Conservation (phyloP, 2,113 vertebrate species). For the Indicator maculatus region DNA sequence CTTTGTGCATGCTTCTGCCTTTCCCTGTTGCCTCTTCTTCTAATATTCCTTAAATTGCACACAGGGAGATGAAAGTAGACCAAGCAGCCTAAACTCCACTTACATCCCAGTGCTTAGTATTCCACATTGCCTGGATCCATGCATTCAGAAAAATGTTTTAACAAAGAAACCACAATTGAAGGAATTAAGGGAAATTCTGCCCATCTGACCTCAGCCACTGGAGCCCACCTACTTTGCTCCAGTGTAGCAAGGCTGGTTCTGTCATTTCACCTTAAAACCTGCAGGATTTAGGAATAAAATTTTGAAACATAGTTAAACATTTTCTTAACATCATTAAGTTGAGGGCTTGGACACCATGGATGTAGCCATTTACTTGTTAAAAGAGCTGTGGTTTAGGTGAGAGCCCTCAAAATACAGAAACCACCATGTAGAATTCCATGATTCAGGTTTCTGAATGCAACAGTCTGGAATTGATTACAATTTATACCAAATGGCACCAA, state of each 20-base stretch:
- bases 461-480: constrained; percentile 56
- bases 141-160: constrained; percentile 34
- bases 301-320: constrained; percentile 48
- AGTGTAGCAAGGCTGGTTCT: neutral
- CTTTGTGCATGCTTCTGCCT: neutral
- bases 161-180: constrained; percentile 29
- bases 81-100: neutral
- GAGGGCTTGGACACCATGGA: neutral
- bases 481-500: constrained; percentile 51
- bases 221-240: constrained; percentile 59
- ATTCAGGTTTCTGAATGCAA: constrained; percentile 15
- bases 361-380: constrained; percentile 31
- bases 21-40: neutral
- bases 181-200: constrained; percentile 35
- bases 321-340: constrained; percentile 25
- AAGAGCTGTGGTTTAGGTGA: constrained; percentile 35
- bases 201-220: neutral
- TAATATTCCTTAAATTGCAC: neutral
- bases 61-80: neutral
- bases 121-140: neutral
- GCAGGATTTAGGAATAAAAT: neutral
- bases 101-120: neutral
- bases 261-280: constrained; percentile 40
- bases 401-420: constrained; percentile 22
- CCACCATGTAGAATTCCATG: neutral